These are phyloP conservation scores for Styela clava DNA, from an alignment of 23 tunicate species.

Conservation along the genomic window DNA sequence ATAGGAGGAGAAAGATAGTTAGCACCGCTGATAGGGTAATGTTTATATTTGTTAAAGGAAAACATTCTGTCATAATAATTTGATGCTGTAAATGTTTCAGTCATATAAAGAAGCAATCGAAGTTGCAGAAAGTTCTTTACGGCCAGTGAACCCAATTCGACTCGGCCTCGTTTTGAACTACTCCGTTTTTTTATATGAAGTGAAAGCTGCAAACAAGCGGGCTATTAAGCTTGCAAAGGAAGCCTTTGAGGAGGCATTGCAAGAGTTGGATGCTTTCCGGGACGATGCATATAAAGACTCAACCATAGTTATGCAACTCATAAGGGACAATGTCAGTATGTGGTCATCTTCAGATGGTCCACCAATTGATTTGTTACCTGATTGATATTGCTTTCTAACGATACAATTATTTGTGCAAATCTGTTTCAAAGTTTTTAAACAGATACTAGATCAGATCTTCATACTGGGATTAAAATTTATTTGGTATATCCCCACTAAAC, in stretches of 20 bases:
- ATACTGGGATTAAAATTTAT: too few species aligned
- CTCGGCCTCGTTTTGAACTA: conserved; percentile 63
- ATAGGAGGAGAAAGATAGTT: conserved; percentile 60
- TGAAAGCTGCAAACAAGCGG: conserved; percentile 35
- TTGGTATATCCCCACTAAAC: too few species aligned
- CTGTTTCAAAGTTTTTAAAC: too few species aligned
- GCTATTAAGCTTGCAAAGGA: conserved; percentile 62
- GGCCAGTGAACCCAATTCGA: conserved; percentile 50
- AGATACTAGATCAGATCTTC: too few species aligned
- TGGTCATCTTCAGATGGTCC: conserved; percentile 46
- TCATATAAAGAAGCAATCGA: conserved; percentile 52
- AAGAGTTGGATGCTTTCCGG: conserved; percentile 37
- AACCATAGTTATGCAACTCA: conserved; percentile 61
- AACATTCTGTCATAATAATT: too few species aligned
- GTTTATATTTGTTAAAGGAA: too few species aligned
- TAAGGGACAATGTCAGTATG: conserved; percentile 56
- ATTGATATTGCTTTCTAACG: too few species aligned
- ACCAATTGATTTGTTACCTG: conserved; percentile 20
- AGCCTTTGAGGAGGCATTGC: conserved; percentile 71
- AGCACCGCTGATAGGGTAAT: conserved; percentile 37
- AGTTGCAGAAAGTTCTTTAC: conserved; percentile 25
- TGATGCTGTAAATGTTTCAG: too few species aligned
- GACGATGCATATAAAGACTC: conserved; percentile 65
- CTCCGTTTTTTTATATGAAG: conserved; percentile 74
- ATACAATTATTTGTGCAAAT: too few species aligned